Conservation (phyloP, 2,888 invertebrate genomes). For the Sinhomidia bicolor region DNA sequence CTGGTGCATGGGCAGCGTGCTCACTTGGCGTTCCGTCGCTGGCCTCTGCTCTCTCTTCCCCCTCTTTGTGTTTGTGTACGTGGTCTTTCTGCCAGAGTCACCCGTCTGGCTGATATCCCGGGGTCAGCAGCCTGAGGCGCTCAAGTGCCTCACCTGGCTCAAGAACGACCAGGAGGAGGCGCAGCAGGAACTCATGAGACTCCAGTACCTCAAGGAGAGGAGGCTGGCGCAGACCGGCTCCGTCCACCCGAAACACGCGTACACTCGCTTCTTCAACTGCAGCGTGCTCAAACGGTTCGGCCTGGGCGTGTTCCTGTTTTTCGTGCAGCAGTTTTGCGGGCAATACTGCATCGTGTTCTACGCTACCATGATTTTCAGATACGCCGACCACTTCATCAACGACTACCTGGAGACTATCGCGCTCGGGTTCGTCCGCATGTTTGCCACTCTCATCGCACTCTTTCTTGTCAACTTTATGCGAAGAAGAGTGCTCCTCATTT, state of each 20-base stretch:
- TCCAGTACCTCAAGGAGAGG: slow-evolving; percentile 79
- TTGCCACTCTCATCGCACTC: slow-evolving; percentile 76
- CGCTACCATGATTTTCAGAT: slow-evolving; percentile 78
- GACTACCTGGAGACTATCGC: slow-evolving; percentile 78
- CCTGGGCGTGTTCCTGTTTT: slow-evolving; percentile 76
- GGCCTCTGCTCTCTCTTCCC: slow-evolving; percentile 76
- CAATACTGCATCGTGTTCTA: slow-evolving; percentile 79
- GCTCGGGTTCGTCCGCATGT: slow-evolving; percentile 78
- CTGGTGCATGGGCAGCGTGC: slow-evolving; percentile 76
- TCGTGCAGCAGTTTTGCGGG: slow-evolving; percentile 79
- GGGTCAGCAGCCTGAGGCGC: slow-evolving; percentile 65
- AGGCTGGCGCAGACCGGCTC: slow-evolving; percentile 41
- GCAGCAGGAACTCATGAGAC: slow-evolving; percentile 78
- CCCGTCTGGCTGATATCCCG: slow-evolving; percentile 78
- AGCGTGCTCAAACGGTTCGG: slow-evolving; percentile 74
- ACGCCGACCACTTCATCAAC: slow-evolving; percentile 78
- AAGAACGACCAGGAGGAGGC: slow-evolving; percentile 78
- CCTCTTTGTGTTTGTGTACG: slow-evolving; percentile 77
- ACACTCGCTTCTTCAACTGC: slow-evolving; percentile 65
- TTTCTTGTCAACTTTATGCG: slow-evolving; percentile 78
- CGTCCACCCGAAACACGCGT: slow-evolving; percentile 54
- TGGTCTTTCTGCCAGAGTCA: slow-evolving; percentile 78
- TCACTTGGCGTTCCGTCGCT: slow-evolving; percentile 78
- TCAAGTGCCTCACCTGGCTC: slow-evolving; percentile 76
- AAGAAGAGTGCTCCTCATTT: slow-evolving; percentile 74